phyloP scores from a whole-genome alignment of 92 coral and sea anemone genomes.

The Plumapathes pennacea region DNA sequence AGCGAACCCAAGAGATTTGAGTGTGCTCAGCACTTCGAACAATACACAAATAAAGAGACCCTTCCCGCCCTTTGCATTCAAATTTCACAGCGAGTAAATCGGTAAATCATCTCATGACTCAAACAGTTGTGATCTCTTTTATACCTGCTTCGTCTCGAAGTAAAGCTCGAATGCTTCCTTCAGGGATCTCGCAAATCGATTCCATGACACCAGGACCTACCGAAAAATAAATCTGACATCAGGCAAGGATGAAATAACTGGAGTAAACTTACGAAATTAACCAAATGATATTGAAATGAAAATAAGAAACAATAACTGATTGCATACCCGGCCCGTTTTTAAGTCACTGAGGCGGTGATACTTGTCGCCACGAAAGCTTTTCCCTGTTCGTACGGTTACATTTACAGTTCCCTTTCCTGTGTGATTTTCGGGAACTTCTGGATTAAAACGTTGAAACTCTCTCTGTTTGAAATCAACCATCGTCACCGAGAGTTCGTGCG shows the following conservation, averaged over 20 bases:
- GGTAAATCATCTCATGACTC: conserved; percentile 31
- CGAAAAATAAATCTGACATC: conserved; percentile 21
- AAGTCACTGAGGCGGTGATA: conserved; percentile 73
- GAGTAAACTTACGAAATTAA: neutral
- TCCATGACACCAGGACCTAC: conserved; percentile 95
- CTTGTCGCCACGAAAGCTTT: conserved; percentile 68
- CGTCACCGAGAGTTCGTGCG: too few relatives aligned
- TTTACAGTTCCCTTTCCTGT: too few relatives aligned
- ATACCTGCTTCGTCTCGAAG: conserved; percentile 95
- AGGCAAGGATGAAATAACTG: neutral
- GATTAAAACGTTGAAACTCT: too few relatives aligned
- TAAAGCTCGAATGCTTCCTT: conserved; percentile 95
- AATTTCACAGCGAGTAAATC: conserved; percentile 9
- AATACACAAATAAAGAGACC: too few relatives aligned
- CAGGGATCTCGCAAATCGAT: conserved; percentile 96
- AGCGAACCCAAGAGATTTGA: too few relatives aligned
- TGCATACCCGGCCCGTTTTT: conserved; percentile 94
- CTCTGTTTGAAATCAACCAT: too few relatives aligned
- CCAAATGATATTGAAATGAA: neutral
- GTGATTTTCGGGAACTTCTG: too few relatives aligned
- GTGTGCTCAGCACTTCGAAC: too few relatives aligned
- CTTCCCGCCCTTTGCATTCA: too few relatives aligned
- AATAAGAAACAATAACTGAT: neutral
- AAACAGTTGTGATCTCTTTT: conserved; percentile 26
- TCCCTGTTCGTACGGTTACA: conserved; percentile 39